phyloP scores from a whole-genome alignment of 2,113 vertebrate genomes.

The Elachura formosa region DNA sequence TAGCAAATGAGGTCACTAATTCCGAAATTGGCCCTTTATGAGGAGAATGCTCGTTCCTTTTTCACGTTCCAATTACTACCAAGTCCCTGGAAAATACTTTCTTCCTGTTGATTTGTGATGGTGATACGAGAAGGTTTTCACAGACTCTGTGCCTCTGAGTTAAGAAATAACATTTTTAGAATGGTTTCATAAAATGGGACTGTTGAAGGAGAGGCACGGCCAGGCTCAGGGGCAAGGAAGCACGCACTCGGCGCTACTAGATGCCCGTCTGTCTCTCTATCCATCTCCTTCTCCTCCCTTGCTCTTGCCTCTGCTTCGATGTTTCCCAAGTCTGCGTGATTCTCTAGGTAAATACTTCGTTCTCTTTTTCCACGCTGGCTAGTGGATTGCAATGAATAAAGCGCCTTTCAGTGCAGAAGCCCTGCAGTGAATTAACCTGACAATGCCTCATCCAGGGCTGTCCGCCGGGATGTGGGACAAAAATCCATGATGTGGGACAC shows the following conservation, averaged over 20 bases:
- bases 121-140: slow-evolving; percentile 40
- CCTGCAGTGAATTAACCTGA: slow-evolving; percentile 40
- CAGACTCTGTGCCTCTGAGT: not conserved
- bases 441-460: slow-evolving; percentile 13
- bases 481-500: not conserved
- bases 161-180: slow-evolving; percentile 54
- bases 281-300: not conserved
- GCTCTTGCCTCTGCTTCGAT: not conserved
- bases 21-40: slow-evolving; percentile 39
- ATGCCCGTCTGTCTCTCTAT: too few species aligned
- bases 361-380: not conserved
- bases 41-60: slow-evolving; percentile 11
- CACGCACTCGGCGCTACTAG: not conserved
- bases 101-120: slow-evolving; percentile 66
- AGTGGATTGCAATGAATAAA: not conserved
- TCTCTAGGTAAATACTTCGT: not conserved
- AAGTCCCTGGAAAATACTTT: slow-evolving; percentile 30
- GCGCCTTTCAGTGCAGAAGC: slow-evolving; percentile 13
- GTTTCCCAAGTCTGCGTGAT: not conserved
- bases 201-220: not conserved
- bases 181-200: slow-evolving; percentile 54
- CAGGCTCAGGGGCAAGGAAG: not conserved
- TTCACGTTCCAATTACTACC: not conserved
- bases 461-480: not conserved
- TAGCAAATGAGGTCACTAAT: slow-evolving; percentile 55